Conservation (phyloP, 2,797 vertebrate genomes). For the Parambassis ranga region DNA sequence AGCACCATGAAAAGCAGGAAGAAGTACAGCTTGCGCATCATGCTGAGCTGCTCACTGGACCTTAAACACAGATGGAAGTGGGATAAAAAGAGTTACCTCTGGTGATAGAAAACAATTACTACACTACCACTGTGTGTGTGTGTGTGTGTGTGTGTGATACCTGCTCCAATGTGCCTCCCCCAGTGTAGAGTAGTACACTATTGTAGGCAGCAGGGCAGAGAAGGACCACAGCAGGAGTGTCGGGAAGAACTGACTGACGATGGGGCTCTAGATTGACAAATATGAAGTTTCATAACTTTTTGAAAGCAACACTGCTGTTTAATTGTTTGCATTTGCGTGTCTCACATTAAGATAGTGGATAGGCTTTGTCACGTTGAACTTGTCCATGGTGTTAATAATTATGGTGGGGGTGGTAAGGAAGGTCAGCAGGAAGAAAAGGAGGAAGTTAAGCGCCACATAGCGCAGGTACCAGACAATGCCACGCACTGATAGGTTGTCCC, state of each 20-base stretch:
- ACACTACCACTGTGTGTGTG: neutral
- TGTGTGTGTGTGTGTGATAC: slow-evolving; percentile 66
- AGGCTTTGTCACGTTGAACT: slow-evolving; percentile 93
- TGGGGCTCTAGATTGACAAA: slow-evolving; percentile 79
- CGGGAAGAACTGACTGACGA: slow-evolving; percentile 96
- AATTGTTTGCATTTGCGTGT: neutral
- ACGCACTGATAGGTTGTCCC: slow-evolving; percentile 89
- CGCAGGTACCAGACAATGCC: slow-evolving; percentile 87
- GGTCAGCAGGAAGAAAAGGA: slow-evolving; percentile 88
- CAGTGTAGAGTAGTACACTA: slow-evolving; percentile 94
- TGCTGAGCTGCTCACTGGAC: slow-evolving; percentile 91
- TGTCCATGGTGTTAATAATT: slow-evolving; percentile 93
- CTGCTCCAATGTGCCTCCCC: slow-evolving; percentile 95
- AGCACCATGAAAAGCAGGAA: slow-evolving; percentile 98
- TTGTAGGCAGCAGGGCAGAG: slow-evolving; percentile 89
- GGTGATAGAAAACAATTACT: neutral
- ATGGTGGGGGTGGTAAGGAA: slow-evolving; percentile 97
- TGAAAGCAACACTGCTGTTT: neutral
- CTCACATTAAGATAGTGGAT: slow-evolving; percentile 90
- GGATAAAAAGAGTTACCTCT: slow-evolving; percentile 3
- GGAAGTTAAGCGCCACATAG: slow-evolving; percentile 84
- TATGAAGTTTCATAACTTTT: neutral
- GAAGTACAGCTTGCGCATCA: slow-evolving; percentile 95
- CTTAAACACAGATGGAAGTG: slow-evolving; percentile 66
- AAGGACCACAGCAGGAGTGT: slow-evolving; percentile 94